Evolutionary conservation across 2,888 invertebrate genomes (phyloP).

Genomic region (Archips crataeganus): DNA sequence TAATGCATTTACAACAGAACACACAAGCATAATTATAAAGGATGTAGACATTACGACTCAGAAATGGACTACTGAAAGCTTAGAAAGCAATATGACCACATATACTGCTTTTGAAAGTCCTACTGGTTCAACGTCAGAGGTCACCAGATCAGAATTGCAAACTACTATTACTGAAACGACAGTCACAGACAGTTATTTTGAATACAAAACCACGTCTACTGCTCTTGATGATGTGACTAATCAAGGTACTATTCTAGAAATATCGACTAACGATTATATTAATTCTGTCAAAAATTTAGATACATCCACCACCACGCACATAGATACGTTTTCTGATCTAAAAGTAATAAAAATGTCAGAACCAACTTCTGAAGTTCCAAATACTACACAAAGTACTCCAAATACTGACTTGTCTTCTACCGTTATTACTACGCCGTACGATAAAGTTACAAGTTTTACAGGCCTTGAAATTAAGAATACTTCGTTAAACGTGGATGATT

Average conservation of each 20-base stretch:
- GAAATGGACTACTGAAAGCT: background rate
- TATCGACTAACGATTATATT: background rate
- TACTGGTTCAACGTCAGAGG: background rate
- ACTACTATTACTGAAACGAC: background rate
- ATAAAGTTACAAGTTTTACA: slow-evolving; percentile 1
- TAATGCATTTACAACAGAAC: slow-evolving; percentile 7
- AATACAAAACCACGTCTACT: background rate
- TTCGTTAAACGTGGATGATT: background rate
- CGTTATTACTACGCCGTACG: background rate
- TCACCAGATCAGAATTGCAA: background rate
- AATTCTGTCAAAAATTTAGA: background rate
- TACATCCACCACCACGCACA: background rate
- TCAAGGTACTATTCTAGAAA: background rate
- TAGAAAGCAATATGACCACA: background rate
- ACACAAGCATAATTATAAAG: background rate
- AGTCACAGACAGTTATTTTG: background rate
- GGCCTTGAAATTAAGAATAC: background rate
- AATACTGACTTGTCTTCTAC: background rate
- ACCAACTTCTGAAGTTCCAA: background rate
- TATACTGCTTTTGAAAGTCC: background rate
- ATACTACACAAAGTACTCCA: background rate
- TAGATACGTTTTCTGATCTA: background rate
- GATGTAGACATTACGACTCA: background rate
- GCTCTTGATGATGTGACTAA: background rate
- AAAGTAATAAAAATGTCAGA: background rate